Evolutionary conservation across 2,113 vertebrate species (phyloP), one percentile per base, ranked within the genome.

Genomic region (Campylomormyrus numenius): DNA sequence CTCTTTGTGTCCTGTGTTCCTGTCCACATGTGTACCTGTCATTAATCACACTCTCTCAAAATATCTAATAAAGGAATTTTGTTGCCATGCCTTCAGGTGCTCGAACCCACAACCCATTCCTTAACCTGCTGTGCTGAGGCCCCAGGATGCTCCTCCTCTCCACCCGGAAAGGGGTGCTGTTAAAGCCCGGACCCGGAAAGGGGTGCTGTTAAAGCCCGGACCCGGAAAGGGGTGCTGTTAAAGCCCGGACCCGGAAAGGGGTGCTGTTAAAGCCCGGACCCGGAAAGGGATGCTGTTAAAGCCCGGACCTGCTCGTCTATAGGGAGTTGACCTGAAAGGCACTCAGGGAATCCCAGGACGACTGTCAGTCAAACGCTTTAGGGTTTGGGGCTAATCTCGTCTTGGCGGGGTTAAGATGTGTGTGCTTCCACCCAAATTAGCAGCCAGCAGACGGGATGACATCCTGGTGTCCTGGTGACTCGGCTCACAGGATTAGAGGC

Each of bases 371-470:
- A 92, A 91, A 92, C 94, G 87, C 94, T 94, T 93, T 93, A 88
- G 39, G 89, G 93, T 39, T 42, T 42, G 89, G 66, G 49, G 88
- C 94, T 95, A 95, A 95, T 95, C 93, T 92, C 92, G 94, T 95
- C 95, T 93, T 94, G 94, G 93, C 92, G 91, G 93, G 94, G 94
- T 91, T 93, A 94, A 95, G 94, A 94, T 92, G 93, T 91, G 91
- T 90, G 93, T 92, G 93, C 94, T 94, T 95, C 94, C 93, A 91
- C 93, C 94, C 92, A 94, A 94, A 94, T 95, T 95, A 95, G 93
- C 90, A 27, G 92, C 87, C 92, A 88, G 84, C 91, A 94, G 93
- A 93, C 94, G 92, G 93, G 53, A 21, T 45, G 21, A 1, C n/a
- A 10, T 77, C 70, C 90, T 88, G 66, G 10, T 13, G 45, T 77